Evolutionary conservation across 2,888 invertebrate genomes (phyloP), one percentile per base, ranked within the genome.

Genomic region (Eupithecia centaureata): DNA sequence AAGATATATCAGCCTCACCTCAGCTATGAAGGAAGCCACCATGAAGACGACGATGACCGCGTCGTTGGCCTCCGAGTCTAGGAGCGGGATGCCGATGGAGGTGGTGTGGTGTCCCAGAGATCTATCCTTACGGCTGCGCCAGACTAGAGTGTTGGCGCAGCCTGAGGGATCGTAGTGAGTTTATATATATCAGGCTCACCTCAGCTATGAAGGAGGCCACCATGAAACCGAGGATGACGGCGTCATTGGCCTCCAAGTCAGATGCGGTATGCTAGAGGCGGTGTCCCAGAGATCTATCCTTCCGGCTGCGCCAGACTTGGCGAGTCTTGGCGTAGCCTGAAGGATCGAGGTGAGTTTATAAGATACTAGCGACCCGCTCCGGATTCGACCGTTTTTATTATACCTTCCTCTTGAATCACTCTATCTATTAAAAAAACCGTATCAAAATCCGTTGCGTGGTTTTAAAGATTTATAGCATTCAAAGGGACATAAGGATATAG

Each of bases 201-300:
- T 98, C 97, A 71, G 95, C 95, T 61, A 99, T 94, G 84, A 99
- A 99, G 88, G 97, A 97, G 10, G 98, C 97, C 27, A 98, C 97
- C 95, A 99, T 96, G 81, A 97, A 98, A 8, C 99, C 99, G 69
- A 99, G 95, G 70, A 99, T 97, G 61, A 99, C 96, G 0, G 99
- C 97, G 89, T 99, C 99, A 82, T 99, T 99, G 0, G 98, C 97
- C 90, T 99, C 99, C 47, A 97, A 89, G 86, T 99, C 99, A 98
- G 94, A 89, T 98, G 98, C 0, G 99, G 99, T 51, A 95, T 94
- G 0, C 99, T 95, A 75, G 96, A 95, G 72, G 96, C 96, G 63
- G 95, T 96, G 74, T 96, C 96, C 98, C 98, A 99, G 35, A 99
- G 88, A 85, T 99, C 98, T 22, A 99, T 68, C 97, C 96, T 86